Conservation (phyloP, 2,113 vertebrate species). For the Passer montanus region DNA sequence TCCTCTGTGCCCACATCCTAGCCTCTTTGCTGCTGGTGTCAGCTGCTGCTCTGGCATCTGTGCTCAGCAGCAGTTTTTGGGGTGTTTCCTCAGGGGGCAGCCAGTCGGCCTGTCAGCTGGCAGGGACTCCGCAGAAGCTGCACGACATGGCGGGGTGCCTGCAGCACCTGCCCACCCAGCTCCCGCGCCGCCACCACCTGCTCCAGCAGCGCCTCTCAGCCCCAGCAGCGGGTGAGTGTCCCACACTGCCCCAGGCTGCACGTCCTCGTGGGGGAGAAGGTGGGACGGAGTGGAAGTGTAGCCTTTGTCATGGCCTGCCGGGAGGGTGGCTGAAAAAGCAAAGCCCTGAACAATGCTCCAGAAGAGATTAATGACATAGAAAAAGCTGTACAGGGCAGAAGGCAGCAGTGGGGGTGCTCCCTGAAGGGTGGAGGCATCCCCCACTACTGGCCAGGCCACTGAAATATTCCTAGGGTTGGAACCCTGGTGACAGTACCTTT, state of each 20-base stretch:
- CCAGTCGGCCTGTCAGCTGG: not conserved
- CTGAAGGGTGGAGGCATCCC: too few relatives aligned
- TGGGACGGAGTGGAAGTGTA: not conserved
- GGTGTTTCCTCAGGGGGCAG: not conserved
- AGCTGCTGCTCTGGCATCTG: not conserved
- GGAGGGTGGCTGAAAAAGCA: not conserved
- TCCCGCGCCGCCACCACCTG: not conserved
- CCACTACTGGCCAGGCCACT: not conserved
- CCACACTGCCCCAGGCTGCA: not conserved
- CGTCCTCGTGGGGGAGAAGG: fast-evolving
- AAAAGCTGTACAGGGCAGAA: fast-evolving
- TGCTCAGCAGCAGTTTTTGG: not conserved
- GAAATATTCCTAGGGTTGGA: not conserved
- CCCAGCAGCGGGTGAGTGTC: not conserved
- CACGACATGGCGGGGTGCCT: not conserved
- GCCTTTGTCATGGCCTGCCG: fast-evolving
- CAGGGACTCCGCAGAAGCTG: not conserved
- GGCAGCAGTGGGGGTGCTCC: not conserved
- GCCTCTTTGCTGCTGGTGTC: not conserved
- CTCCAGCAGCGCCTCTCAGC: not conserved
- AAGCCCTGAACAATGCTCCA: not conserved
- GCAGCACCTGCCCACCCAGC: not conserved
- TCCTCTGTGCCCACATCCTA: fast-evolving
- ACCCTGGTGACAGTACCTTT: fast-evolving
- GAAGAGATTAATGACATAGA: not conserved